A percentile compares a stretch with the other conserved stretches of the same genome.
Conservation (phyloP, 2,113 vertebrate species). For the Ardeotis arabs region DNA sequence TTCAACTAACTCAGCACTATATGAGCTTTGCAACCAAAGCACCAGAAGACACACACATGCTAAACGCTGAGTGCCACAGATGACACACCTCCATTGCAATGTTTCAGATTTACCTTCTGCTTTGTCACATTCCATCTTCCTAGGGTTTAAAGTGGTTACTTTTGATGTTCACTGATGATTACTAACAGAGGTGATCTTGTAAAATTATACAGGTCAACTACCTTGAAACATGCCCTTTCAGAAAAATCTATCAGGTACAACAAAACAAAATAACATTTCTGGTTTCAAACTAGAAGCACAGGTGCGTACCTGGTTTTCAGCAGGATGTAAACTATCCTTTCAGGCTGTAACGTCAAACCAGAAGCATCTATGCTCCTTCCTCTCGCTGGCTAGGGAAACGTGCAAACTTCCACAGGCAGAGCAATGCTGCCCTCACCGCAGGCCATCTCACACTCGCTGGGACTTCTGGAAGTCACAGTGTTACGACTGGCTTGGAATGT, state of each 20-base stretch:
- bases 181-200: neutral
- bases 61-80: neutral
- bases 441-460: neutral
- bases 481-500: neutral
- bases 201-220: neutral
- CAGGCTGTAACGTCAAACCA: neutral
- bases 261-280: neutral
- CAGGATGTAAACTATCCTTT: neutral
- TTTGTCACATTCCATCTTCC: neutral
- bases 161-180: neutral
- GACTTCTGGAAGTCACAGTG: neutral
- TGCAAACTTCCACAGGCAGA: neutral
- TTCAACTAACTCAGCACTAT: neutral
- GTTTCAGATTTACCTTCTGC: neutral
- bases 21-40: neutral
- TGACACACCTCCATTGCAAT: neutral
- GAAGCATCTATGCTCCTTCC: neutral
- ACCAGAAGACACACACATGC: neutral
- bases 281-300: neutral
- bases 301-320: neutral
- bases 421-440: neutral
- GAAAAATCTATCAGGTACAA: neutral
- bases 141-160: neutral
- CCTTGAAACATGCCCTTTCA: neutral
- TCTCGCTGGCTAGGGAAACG: fast-evolving